Percentiles rank a stretch among this genome's conserved stretches.
Conservation (phyloP, 1,140 invertebrate species). For the Lasioglossum albipes region DNA sequence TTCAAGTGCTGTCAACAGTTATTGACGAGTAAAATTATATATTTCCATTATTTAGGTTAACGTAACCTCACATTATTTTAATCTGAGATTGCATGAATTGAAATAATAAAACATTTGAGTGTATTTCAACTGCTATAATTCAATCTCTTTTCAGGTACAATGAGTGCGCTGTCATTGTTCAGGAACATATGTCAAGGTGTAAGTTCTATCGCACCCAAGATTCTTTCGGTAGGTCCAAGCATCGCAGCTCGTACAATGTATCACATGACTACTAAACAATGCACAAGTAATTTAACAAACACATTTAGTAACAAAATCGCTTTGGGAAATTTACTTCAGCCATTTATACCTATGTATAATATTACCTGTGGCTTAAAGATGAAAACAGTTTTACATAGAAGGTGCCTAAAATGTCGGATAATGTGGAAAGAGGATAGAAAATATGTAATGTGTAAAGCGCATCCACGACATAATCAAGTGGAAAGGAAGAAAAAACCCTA, state of each 20-base stretch:
- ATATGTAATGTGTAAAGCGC: constrained; percentile 87
- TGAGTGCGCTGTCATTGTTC: constrained; percentile 27
- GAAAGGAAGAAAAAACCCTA: constrained; percentile 83
- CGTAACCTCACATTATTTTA: background rate
- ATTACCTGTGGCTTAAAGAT: constrained; percentile 82
- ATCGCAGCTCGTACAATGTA: constrained; percentile 18
- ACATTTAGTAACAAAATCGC: background rate
- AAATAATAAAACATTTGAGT: background rate
- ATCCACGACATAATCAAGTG: constrained; percentile 90
- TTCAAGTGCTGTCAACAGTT: background rate
- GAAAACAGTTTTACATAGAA: constrained; percentile 81
- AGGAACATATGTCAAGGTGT: background rate
- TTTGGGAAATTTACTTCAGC: constrained; percentile 13
- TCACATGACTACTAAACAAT: constrained; percentile 14
- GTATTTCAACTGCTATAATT: background rate
- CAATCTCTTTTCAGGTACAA: constrained; percentile 35
- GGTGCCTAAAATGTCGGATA: constrained; percentile 90
- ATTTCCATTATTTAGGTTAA: background rate
- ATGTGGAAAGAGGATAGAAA: constrained; percentile 84
- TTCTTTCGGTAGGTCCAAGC: background rate
- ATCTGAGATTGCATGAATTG: background rate
- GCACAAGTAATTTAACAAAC: background rate
- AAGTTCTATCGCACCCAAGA: background rate
- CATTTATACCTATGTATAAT: constrained; percentile 43
- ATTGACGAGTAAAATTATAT: background rate